phyloP scores from a whole-genome alignment of 2,888 invertebrate genomes.

The Morpho achilles region DNA sequence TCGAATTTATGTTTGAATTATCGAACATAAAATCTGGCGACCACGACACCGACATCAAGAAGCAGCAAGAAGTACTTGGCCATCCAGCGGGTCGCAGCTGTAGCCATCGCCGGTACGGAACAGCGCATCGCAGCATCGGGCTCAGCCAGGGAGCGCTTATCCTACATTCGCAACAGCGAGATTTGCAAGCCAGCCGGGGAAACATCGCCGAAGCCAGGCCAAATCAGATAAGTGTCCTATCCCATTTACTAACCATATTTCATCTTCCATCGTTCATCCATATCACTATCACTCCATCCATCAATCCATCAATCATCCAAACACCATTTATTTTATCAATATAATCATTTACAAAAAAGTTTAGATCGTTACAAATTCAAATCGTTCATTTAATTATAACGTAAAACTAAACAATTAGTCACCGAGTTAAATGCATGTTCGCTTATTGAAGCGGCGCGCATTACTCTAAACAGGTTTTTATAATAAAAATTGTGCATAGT shows the following conservation, averaged over 20 bases:
- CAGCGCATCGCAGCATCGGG: too few species aligned
- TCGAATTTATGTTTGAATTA: too few species aligned
- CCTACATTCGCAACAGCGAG: too few species aligned
- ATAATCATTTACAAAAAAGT: not conserved
- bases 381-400: not conserved
- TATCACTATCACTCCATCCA: not conserved
- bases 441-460: not conserved
- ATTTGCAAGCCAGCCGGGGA: too few species aligned
- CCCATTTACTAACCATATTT: not conserved
- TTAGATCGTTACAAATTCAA: not conserved
- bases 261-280: conserved; percentile 1
- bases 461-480: not conserved
- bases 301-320: too few species aligned
- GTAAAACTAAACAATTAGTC: not conserved
- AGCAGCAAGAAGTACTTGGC: too few species aligned
- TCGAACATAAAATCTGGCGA: too few species aligned
- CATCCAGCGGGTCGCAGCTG: too few species aligned
- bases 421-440: not conserved
- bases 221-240: conserved; percentile 1
- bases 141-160: too few species aligned
- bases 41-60: too few species aligned
- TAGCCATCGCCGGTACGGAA: too few species aligned
- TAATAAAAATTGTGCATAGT: too few species aligned
- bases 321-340: not conserved
- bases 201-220: not conserved